Evolutionary conservation across 1,140 invertebrate genomes (phyloP).

Genomic region (Solenopsis invicta): DNA sequence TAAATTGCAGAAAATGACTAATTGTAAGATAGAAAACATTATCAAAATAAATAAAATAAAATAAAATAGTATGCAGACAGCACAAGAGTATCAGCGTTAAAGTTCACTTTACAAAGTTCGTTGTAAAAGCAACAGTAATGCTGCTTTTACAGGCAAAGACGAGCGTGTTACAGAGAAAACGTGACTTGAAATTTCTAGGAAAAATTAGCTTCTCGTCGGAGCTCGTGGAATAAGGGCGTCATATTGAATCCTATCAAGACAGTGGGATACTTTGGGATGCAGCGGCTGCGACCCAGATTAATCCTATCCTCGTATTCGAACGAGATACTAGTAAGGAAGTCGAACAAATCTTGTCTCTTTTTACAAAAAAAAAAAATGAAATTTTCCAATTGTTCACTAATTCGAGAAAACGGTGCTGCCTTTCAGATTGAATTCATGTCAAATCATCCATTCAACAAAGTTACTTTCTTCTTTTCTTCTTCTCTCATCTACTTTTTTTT

Average conservation of each 20-base stretch:
- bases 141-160: conserved; percentile 11
- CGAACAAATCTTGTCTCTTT: background rate
- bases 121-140: conserved; percentile 2
- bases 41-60: background rate
- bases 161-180: conserved; percentile 35
- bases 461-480: background rate
- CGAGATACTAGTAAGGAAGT: background rate
- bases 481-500: background rate
- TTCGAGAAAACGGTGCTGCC: background rate
- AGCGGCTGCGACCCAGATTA: conserved; percentile 49
- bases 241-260: conserved; percentile 56
- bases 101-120: background rate
- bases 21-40: background rate
- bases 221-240: conserved; percentile 25
- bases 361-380: conserved; percentile 20
- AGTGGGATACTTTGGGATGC: conserved; percentile 49
- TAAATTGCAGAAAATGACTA: too few relatives aligned
- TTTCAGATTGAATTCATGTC: conserved; percentile 15
- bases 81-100: background rate
- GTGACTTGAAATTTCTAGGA: conserved; percentile 38
- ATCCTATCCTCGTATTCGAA: conserved; percentile 42
- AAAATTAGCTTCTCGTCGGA: conserved; percentile 33
- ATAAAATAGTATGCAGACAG: background rate
- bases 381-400: conserved; percentile 24
- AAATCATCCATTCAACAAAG: background rate